Percentiles rank a stretch among this genome's conserved stretches.
Evolutionary conservation across 2,113 vertebrate genomes (phyloP).

Genomic region (Dascyllus trimaculatus): DNA sequence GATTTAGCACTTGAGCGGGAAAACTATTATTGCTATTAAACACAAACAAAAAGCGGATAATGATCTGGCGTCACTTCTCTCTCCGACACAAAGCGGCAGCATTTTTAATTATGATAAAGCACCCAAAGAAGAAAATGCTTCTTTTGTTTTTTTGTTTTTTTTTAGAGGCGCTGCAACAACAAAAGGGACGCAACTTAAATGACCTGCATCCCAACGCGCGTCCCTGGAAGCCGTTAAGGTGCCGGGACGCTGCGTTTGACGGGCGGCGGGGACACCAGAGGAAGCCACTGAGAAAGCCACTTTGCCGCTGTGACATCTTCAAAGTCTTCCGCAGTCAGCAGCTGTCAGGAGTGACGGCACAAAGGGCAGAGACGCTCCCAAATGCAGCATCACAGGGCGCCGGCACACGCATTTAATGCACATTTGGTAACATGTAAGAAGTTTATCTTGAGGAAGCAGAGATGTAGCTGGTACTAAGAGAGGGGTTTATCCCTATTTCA

Average conservation of each 20-base stretch:
- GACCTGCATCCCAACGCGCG: slow-evolving; percentile 7
- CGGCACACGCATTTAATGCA: slow-evolving; percentile 7
- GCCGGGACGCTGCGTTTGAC: slow-evolving; percentile 17
- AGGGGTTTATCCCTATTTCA: not conserved
- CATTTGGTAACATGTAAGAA: slow-evolving; percentile 15
- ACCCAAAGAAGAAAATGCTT: not conserved
- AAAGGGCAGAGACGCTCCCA: slow-evolving; percentile 40
- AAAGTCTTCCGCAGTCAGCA: slow-evolving; percentile 64
- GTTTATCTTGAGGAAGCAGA: not conserved
- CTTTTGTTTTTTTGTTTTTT: too few species aligned
- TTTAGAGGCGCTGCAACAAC: not conserved
- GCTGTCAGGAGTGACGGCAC: slow-evolving; percentile 67
- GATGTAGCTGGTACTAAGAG: not conserved
- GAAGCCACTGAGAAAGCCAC: slow-evolving; percentile 47
- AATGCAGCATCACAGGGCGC: slow-evolving; percentile 22
- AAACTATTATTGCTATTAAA: slow-evolving; percentile 47
- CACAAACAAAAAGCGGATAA: slow-evolving; percentile 48
- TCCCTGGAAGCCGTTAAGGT: slow-evolving; percentile 29
- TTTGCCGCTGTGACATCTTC: slow-evolving; percentile 64
- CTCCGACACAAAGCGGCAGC: slow-evolving; percentile 31
- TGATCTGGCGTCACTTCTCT: slow-evolving; percentile 42
- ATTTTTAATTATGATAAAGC: slow-evolving; percentile 28
- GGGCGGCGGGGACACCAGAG: slow-evolving; percentile 32
- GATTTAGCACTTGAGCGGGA: slow-evolving; percentile 54
- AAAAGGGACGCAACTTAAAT: slow-evolving; percentile 20